phyloP scores from a whole-genome alignment of 2,797 vertebrate species.

The Fundulus diaphanus region DNA sequence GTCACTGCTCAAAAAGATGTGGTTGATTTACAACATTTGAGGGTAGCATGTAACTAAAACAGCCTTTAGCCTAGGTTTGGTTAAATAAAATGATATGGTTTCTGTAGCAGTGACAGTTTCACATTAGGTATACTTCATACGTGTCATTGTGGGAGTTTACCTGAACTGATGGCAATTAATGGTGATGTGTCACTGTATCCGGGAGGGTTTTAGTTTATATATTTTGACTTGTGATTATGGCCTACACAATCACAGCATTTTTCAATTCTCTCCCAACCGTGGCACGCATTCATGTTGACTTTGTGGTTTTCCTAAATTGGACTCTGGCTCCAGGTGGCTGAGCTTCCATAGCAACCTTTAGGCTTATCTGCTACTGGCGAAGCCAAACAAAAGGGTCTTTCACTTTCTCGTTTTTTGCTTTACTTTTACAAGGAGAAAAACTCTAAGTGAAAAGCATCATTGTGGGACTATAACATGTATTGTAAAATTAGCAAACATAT shows the following conservation, averaged over 20 bases:
- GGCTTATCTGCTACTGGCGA: conserved; percentile 92
- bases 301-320: conserved; percentile 96
- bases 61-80: conserved; percentile 61
- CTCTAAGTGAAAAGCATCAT: conserved; percentile 49
- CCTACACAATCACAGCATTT: conserved; percentile 88
- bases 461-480: conserved; percentile 37
- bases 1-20: conserved; percentile 65
- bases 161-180: conserved; percentile 77
- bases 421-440: conserved; percentile 47
- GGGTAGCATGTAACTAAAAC: conserved; percentile 63
- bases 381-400: conserved; percentile 90
- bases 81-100: conserved; percentile 79
- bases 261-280: conserved; percentile 74
- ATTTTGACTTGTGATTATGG: conserved; percentile 88
- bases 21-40: conserved; percentile 71
- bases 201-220: conserved; percentile 87
- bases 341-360: conserved; percentile 90
- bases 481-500: conserved; percentile 21
- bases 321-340: conserved; percentile 91
- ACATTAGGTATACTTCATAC: conserved; percentile 72
- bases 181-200: conserved; percentile 73
- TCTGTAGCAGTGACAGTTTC: conserved; percentile 73
- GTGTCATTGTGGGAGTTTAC: conserved; percentile 76
- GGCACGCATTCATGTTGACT: conserved; percentile 92
- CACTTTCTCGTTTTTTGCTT: conserved; percentile 80